These are phyloP conservation scores for Neolamprologus hecqui DNA, from an alignment of 2,113 vertebrate species.

Conservation along the genomic window DNA sequence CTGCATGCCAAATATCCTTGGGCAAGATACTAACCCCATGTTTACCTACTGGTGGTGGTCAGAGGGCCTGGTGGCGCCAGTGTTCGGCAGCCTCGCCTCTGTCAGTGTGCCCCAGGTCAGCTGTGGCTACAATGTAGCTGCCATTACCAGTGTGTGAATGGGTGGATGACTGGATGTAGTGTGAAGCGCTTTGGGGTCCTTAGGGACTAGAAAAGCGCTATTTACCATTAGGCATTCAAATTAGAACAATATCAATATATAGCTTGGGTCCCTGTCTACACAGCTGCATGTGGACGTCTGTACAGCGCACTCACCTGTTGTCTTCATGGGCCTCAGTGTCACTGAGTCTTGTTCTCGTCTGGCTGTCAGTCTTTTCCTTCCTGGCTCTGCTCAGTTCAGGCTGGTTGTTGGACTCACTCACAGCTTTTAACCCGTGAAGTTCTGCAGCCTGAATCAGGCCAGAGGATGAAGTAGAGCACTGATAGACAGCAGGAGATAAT, in stretches of 20 bases:
- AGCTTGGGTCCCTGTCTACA: background rate
- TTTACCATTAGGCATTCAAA: background rate
- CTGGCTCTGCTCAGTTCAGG: conserved; percentile 11
- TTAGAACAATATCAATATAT: background rate
- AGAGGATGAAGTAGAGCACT: conserved; percentile 32
- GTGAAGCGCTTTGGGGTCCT: too few relatives aligned
- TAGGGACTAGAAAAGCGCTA: background rate
- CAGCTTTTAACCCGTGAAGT: background rate
- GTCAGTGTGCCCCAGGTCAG: fast-evolving
- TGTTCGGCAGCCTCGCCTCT: background rate
- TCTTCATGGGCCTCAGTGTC: conserved; percentile 29
- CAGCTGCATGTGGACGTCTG: background rate
- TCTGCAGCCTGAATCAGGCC: background rate
- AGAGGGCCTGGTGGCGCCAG: background rate
- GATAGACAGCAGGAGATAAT: background rate
- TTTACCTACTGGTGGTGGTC: background rate
- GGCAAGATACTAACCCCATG: background rate
- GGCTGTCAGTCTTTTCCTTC: conserved; percentile 31
- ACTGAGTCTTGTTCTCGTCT: background rate
- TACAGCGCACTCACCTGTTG: conserved; percentile 15
- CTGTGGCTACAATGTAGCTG: background rate
- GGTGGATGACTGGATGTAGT: fast-evolving
- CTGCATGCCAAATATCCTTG: background rate
- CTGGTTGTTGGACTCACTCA: background rate
- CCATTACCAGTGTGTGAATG: fast-evolving